These are phyloP conservation scores for Onthophagus sagittarius DNA, from an alignment of 2,888 invertebrate species.

Conservation along the genomic window DNA sequence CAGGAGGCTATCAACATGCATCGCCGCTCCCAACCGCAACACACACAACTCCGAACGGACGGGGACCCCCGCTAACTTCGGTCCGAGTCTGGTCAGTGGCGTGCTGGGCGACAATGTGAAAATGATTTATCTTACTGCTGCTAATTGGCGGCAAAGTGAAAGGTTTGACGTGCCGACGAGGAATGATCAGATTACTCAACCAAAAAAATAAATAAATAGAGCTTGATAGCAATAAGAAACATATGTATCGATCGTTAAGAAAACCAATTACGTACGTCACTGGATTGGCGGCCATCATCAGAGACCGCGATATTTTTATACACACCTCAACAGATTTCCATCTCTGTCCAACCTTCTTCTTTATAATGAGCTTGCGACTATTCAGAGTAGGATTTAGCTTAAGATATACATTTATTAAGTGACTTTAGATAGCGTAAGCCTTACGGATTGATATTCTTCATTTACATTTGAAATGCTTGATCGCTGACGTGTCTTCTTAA, in stretches of 20 bases:
- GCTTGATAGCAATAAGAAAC: neutral
- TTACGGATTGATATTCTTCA: neutral
- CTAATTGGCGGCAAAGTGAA: neutral
- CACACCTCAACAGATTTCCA: neutral
- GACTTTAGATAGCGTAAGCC: neutral
- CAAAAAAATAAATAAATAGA: neutral
- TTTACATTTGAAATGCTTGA: neutral
- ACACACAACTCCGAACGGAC: neutral
- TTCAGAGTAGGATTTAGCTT: neutral
- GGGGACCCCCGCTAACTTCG: slow-evolving; percentile 27
- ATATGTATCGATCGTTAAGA: neutral
- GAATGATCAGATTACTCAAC: neutral
- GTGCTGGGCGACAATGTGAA: neutral
- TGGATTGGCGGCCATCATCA: neutral
- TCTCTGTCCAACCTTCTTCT: neutral
- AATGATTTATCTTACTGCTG: neutral
- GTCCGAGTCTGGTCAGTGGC: neutral
- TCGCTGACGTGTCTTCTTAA: neutral
- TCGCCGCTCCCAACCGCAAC: slow-evolving; percentile 37
- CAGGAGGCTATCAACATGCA: slow-evolving; percentile 44
- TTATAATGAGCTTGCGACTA: neutral
- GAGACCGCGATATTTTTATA: neutral
- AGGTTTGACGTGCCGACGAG: neutral
- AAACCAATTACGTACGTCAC: neutral
- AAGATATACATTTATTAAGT: neutral